phyloP scores from a whole-genome alignment of 2,797 vertebrate genomes.

The Peromyscus nudipes region DNA sequence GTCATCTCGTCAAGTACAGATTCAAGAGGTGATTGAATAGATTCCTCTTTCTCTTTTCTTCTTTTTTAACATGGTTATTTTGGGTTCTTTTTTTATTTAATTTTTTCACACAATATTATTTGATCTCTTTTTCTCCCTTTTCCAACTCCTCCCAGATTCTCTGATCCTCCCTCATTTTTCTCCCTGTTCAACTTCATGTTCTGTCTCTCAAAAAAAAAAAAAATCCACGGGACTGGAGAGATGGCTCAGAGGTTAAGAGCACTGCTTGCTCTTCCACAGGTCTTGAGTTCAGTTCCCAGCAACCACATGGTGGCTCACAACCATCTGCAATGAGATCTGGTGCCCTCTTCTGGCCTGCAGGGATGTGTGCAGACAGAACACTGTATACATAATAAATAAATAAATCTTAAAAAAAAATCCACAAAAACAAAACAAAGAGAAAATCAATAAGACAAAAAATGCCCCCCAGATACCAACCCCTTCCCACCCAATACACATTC shows the following conservation, averaged over 20 bases:
- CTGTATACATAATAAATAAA: too few species aligned
- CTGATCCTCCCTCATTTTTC: neutral
- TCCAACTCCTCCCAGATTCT: neutral
- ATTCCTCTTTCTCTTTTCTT: neutral
- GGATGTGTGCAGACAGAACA: too few species aligned
- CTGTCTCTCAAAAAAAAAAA: neutral
- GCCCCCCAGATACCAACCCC: neutral
- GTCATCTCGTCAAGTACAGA: neutral
- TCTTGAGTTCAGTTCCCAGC: too few species aligned
- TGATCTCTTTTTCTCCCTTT: neutral
- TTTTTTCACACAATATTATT: neutral
- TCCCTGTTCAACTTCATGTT: neutral
- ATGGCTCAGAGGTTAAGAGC: too few species aligned
- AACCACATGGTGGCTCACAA: too few species aligned
- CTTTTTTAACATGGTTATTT: neutral
- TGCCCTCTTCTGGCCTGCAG: too few species aligned
- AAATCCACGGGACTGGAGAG: too few species aligned
- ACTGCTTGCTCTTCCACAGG: too few species aligned
- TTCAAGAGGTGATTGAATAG: neutral
- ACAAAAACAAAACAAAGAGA: neutral
- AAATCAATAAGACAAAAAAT: neutral
- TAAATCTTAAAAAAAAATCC: neutral
- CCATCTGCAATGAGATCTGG: too few species aligned
- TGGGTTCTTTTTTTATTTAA: neutral
- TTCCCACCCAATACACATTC: neutral